Conservation (phyloP, 1,140 invertebrate genomes). For the Zeugodacus cucurbitae region DNA sequence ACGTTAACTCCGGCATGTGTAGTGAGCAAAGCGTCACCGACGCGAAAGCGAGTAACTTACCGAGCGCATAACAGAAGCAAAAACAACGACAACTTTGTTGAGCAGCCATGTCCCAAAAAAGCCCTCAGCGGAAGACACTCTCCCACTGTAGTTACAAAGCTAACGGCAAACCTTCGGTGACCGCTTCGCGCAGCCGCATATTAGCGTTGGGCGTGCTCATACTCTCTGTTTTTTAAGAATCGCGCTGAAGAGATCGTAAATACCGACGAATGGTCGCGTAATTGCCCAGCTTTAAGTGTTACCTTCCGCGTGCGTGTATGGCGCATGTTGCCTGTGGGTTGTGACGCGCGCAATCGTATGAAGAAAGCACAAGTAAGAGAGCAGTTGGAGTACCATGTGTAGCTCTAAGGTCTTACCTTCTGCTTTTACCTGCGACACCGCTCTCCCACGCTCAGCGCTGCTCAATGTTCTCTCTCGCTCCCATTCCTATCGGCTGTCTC, state of each 20-base stretch:
- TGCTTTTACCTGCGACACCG: neutral
- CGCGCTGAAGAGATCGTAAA: neutral
- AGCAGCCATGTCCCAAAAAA: slow-evolving; percentile 51
- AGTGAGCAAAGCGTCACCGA: neutral
- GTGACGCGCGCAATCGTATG: neutral
- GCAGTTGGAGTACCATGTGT: neutral
- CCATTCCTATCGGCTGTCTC: neutral
- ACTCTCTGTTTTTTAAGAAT: neutral
- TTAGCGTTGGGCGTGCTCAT: neutral
- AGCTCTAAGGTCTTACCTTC: neutral
- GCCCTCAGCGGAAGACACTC: slow-evolving; percentile 49
- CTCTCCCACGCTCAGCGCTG: neutral
- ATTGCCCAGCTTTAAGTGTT: slow-evolving; percentile 36
- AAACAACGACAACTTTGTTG: neutral
- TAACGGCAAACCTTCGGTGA: neutral
- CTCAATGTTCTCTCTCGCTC: slow-evolving; percentile 7
- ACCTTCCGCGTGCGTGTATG: slow-evolving; percentile 4
- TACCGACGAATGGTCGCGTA: neutral
- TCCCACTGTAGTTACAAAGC: neutral
- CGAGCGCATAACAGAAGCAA: neutral
- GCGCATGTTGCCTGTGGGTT: neutral
- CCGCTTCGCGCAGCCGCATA: neutral
- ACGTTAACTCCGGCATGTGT: neutral
- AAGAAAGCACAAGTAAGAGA: neutral
- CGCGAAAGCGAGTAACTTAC: slow-evolving; percentile 13